Base-by-base conservation (phyloP, 2,797 vertebrate species). In the Aratinga solstitialis region DNA sequence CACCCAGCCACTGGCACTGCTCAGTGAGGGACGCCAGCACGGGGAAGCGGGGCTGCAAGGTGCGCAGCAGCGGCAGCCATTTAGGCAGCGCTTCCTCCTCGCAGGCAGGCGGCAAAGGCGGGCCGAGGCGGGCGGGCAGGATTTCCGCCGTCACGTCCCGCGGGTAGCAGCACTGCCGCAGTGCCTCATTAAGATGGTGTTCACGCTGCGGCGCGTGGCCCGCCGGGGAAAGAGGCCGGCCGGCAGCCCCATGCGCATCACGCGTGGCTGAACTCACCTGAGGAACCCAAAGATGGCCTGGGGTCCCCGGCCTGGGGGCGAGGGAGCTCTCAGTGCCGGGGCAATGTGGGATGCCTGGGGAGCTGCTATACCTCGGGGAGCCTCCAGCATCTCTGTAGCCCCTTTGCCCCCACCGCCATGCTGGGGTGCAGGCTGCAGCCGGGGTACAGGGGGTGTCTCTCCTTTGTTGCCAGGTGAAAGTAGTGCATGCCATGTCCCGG, bases 71-170 rank as follows among this genome's bases (percentile, higher is more conserved):
- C 1, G 2, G 21, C 36, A 0, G 72, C 69, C 81, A 67, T 72
- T 51, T 17, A 11, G 23, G 24, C 7, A 78, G 9, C 5, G 2
- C 71, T 92, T 40, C 72, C 65, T 51, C 34, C 43, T 54, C 16
- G 43, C 62, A 13, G 77, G 30, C 4, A 13, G 77, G 30, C 4
- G 11, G 66, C 3, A 62, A 80, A 90, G 94, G 93, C 93, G 91
- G 89, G 89, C 36, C 42, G 24, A 58, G 68, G 36, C 30, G 10
- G 10, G 72, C 43, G 43, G 93, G 91, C 93, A 84, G 96, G 94
- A 96, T 95, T 95, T 96, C 97, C 95, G 94, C 93, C 11, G 87
- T 97, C 96, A 97, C 95, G 96, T 96, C 92, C 86, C 84, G 8
- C 59, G 74, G 34, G 93, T n/a, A 81, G 91, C 73, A 13, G 65